Conservation (phyloP, 2,113 vertebrate species). For the Rostratula benghalensis region DNA sequence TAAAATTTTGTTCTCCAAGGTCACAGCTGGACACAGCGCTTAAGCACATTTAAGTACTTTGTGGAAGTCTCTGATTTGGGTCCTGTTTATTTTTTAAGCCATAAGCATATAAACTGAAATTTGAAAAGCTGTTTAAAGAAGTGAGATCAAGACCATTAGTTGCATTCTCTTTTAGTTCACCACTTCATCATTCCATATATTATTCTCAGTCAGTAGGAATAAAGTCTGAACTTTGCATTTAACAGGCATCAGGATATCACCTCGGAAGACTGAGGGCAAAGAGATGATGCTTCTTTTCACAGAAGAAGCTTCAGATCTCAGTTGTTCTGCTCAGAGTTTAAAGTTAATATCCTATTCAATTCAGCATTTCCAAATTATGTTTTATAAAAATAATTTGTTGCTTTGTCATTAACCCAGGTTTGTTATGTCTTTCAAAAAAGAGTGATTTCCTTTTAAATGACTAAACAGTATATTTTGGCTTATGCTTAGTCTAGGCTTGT, state of each 20-base stretch:
- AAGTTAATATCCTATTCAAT: background rate
- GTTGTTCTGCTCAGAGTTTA: background rate
- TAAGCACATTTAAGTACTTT: background rate
- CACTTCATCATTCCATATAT: background rate
- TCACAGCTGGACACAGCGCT: background rate
- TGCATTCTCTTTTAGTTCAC: background rate
- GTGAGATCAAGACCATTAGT: background rate
- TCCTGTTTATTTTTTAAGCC: background rate
- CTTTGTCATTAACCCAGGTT: conserved; percentile 4
- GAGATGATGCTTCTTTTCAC: background rate
- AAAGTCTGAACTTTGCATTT: background rate
- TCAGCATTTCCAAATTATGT: background rate
- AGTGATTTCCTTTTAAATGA: background rate
- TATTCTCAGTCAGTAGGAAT: background rate
- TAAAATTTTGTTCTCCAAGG: background rate
- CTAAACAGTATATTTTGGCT: background rate
- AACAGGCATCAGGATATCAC: background rate
- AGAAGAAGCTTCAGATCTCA: background rate
- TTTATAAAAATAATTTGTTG: background rate
- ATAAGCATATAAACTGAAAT: background rate
- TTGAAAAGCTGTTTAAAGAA: background rate
- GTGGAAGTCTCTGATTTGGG: background rate
- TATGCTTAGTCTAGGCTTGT: conserved; percentile 8
- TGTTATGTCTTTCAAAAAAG: background rate
- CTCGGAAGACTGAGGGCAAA: background rate